Evolutionary conservation across 2,113 vertebrate species (phyloP).

Genomic region (Pica pica): DNA sequence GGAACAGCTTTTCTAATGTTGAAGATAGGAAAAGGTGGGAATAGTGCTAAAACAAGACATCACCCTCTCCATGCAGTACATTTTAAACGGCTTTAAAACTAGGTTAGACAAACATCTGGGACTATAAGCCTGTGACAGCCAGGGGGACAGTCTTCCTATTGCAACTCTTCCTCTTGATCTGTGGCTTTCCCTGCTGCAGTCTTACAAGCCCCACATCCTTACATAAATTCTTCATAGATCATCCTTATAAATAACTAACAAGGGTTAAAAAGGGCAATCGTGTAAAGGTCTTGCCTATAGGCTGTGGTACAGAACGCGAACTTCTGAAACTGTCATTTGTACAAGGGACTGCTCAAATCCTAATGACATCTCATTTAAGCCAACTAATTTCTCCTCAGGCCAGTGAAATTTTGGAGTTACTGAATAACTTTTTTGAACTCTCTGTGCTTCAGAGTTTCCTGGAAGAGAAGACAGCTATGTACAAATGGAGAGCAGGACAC

Average conservation of each 20-base stretch:
- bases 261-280: background rate
- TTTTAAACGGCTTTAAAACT: background rate
- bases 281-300: background rate
- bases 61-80: background rate
- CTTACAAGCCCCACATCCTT: background rate
- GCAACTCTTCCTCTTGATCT: background rate
- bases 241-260: background rate
- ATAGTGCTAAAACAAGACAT: background rate
- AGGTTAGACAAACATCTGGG: background rate
- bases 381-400: background rate
- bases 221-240: background rate
- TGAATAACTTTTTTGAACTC: background rate
- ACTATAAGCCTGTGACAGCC: background rate
- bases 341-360: background rate
- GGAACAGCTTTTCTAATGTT: background rate
- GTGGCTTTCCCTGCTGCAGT: background rate
- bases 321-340: background rate
- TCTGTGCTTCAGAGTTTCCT: background rate
- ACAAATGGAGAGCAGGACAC: background rate
- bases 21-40: background rate
- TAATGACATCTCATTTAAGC: background rate
- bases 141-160: background rate
- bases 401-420: background rate
- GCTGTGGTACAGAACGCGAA: background rate
- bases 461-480: background rate